Evolutionary conservation across 2,797 vertebrate species (phyloP), one percentile per base, ranked within the genome.

Genomic region (Novumbra hubbsi): DNA sequence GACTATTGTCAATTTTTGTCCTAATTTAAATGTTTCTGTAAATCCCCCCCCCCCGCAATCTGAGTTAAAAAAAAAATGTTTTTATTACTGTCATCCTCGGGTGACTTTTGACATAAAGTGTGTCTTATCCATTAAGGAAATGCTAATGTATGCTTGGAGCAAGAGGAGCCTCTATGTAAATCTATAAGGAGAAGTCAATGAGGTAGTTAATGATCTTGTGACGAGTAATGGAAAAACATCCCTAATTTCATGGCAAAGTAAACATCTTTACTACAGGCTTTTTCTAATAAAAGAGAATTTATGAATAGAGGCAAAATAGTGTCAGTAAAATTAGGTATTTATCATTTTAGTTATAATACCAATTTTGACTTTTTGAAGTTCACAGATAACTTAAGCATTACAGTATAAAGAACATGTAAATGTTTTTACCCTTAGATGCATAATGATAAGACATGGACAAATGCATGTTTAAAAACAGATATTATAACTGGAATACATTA

Each of bases 181-280:
- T 84, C 78, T 84, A 81, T 81, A 81, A 79, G 80, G 84, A 83
- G 81, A 80, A 85, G 75, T 81, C 86, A 85, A 80, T 88, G 85
- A 91, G 81, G 80, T 88, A 83, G 81, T 84, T 89, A 90, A 92
- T 87, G 84, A 88, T 88, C 76, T 78, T 87, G 83, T 85, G 76
- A 55, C 81, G 80, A 80, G 73, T 83, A 87, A 90, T 79, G 68
- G 50, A 70, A 80, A 87, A 62, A 82, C 80, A 83, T 88, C 82
- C 80, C 81, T 89, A 86, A 89, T 91, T 91, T 91, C 84, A 85
- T 80, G 86, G 75, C 75, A 82, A 86, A 85, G 85, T 85, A 88
- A 90, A 88, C 80, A 83, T 77, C 77, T 81, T 85, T 81, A 80
- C 85, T 24, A 60, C 1, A 0, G 21, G 21, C 55, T 69, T 65